Conservation (phyloP, 2,888 invertebrate species). For the Chymomyza amoena region DNA sequence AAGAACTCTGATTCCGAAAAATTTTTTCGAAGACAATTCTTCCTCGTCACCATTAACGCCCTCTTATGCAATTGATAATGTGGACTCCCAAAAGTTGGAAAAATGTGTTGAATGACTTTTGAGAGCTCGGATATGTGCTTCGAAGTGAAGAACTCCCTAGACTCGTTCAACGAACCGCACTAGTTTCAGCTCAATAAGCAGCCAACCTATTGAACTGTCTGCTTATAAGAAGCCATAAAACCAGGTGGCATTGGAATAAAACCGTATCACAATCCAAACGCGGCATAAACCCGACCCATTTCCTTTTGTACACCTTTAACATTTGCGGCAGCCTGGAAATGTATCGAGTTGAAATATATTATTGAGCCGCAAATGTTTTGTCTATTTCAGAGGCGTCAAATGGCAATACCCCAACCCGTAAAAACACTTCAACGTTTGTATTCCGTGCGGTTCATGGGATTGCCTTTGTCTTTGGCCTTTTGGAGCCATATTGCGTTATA, state of each 20-base stretch:
- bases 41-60: too few species aligned
- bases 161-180: too few species aligned
- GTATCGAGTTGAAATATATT: slow-evolving; percentile 62
- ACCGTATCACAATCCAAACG: too few species aligned
- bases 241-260: neutral
- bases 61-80: too few species aligned
- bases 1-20: too few species aligned
- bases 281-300: neutral
- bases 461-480: slow-evolving; percentile 30
- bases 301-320: neutral
- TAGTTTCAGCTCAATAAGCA: too few species aligned
- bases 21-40: too few species aligned
- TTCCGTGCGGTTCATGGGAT: neutral
- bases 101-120: too few species aligned
- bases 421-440: neutral
- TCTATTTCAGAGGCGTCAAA: slow-evolving; percentile 50
- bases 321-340: neutral
- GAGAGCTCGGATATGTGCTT: too few species aligned
- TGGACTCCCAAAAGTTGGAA: too few species aligned
- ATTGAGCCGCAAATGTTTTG: slow-evolving; percentile 38
- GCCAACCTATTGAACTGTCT: too few species aligned
- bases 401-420: neutral
- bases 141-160: too few species aligned
- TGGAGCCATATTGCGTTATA: neutral
- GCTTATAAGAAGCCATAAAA: neutral